Evolutionary conservation across 2,888 invertebrate genomes (phyloP).

Genomic region (Epirrhoe alternata): DNA sequence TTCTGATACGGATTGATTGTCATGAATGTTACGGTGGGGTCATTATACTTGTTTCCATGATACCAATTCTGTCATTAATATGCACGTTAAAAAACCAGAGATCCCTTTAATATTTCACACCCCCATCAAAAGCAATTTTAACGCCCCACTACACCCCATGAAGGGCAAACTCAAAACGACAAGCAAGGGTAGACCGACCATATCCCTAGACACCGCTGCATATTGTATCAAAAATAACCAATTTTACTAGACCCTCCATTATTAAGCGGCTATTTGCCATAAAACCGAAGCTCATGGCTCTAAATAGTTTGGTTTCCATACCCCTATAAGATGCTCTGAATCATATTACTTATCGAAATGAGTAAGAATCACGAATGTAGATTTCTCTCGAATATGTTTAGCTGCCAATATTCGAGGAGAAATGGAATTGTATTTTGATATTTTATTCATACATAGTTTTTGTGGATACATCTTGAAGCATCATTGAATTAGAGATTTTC

Average conservation of each 20-base stretch:
- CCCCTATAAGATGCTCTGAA: constrained; percentile 55
- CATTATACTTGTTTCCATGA: no score
- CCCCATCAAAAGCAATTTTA: constrained; percentile 51
- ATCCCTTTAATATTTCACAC: constrained; percentile 38
- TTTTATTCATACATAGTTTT: constrained; percentile 27
- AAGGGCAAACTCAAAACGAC: constrained; percentile 60
- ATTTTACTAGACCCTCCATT: constrained; percentile 39
- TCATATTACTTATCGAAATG: constrained; percentile 62
- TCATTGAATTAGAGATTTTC: constrained; percentile 1
- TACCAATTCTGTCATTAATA: constrained; percentile 6
- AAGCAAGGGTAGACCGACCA: constrained; percentile 54
- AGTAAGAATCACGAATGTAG: constrained; percentile 61
- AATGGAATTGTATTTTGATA: constrained; percentile 32
- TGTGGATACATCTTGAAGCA: neutral
- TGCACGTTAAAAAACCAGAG: constrained; percentile 19
- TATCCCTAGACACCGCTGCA: constrained; percentile 56
- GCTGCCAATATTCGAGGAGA: constrained; percentile 50
- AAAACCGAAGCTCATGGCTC: constrained; percentile 30
- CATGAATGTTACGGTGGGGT: no score
- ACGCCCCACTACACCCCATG: constrained; percentile 50
- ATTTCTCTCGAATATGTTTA: constrained; percentile 57
- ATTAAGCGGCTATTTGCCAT: constrained; percentile 16
- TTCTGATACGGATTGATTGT: no score
- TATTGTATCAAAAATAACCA: constrained; percentile 52
- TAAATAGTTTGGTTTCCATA: constrained; percentile 42